Base-by-base conservation (phyloP, 2,888 invertebrate genomes). In the Heliconius erato region DNA sequence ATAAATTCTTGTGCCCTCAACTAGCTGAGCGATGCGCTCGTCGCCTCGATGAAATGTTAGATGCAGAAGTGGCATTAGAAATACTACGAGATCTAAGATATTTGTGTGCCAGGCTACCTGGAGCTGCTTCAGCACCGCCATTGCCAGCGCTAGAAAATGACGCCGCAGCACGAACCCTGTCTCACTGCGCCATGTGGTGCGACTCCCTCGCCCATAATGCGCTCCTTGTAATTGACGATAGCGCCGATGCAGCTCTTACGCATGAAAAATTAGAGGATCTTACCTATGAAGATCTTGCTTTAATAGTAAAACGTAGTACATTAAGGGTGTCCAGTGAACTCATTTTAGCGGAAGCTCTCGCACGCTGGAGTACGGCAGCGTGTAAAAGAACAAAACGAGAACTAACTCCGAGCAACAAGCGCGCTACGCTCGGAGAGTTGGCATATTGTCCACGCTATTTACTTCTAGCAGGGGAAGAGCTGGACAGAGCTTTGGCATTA, bases 1-100 rank as follows among this genome's bases (percentile, higher is more conserved):
- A 98, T 89, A 97, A 97, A 89, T 97, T 98, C 89, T 94, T 98
- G 74, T 97, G 98, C 87, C 96, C 97, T 11, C 97, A 97, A 32
- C 94, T 98, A 79, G 97, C 97, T 3, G 96, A 97, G 85, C 96
- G 97, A 82, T 98, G 98, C 88, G 97, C 97, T 40, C 94, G 96
- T 54, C 97, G 97, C 81, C 95, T 98, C 68, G 97, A 97, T 86
- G 96, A 96, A 81, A 96, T 97, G 90, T 91, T 98, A 54, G 96
- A 96, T 82, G 95, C 96, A 6, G 95, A 96, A 28, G 97, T 97
- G 78, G 97, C 97, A 1, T 95, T 98, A 5, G 96, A 97, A 87
- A 96, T 98, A 79, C 94, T 97, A 86, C 96, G 96, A 3, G 97
- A 97, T 79, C 91, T 97, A 54, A 92, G 96, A 68, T 96, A 91